Conservation (phyloP, 2,888 invertebrate species). For the Eurytoma californica region DNA sequence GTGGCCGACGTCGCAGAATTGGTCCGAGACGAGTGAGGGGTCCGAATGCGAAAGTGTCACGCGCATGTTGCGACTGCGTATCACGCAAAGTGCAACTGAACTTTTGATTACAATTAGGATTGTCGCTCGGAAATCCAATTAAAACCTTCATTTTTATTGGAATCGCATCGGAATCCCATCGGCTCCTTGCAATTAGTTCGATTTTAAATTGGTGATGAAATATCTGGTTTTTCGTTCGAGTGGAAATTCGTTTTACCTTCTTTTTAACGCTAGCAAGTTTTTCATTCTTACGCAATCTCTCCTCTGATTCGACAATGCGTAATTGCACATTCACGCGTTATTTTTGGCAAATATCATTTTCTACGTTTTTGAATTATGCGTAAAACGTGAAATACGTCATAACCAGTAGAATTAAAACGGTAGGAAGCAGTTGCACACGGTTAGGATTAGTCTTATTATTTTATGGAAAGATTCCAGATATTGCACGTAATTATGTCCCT, state of each 20-base stretch:
- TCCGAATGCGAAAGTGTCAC: slow-evolving; percentile 17
- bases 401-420: neutral
- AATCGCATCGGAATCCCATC: too few relatives aligned
- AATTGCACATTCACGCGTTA: too few relatives aligned
- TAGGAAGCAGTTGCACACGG: neutral
- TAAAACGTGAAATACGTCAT: neutral
- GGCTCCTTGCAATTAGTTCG: too few relatives aligned
- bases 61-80: slow-evolving; percentile 11
- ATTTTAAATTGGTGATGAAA: too few relatives aligned
- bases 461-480: neutral
- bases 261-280: too few relatives aligned
- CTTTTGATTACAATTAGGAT: slow-evolving; percentile 28
- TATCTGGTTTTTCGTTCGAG: too few relatives aligned
- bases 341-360: too few relatives aligned
- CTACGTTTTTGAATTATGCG: neutral
- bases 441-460: slow-evolving; percentile 4
- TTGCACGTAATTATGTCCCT: neutral
- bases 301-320: too few relatives aligned
- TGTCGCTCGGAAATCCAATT: neutral
- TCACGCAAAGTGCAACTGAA: slow-evolving; percentile 5
- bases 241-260: too few relatives aligned
- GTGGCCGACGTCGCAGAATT: neutral
- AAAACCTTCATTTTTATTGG: neutral
- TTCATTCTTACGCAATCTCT: too few relatives aligned
- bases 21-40: neutral